Evolutionary conservation across 2,797 vertebrate species (phyloP).

Genomic region (Danio tinwini): DNA sequence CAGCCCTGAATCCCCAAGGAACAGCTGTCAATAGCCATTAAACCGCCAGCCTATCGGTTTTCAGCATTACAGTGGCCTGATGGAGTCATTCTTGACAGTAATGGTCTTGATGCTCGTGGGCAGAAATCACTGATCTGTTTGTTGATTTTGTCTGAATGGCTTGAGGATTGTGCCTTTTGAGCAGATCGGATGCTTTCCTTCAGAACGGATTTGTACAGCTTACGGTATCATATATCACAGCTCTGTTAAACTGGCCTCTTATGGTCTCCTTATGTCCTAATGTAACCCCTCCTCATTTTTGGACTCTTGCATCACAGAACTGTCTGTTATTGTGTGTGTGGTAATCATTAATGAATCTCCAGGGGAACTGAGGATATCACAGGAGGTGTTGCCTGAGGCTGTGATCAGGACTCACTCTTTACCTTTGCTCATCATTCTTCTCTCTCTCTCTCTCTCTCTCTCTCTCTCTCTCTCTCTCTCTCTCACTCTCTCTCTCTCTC

Average conservation of each 20-base stretch:
- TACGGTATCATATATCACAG: constrained; percentile 38
- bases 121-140: constrained; percentile 56
- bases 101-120: constrained; percentile 54
- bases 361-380: constrained; percentile 50
- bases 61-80: constrained; percentile 53
- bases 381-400: constrained; percentile 48
- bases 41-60: constrained; percentile 57
- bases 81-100: constrained; percentile 57
- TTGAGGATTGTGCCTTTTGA: constrained; percentile 31
- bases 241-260: constrained; percentile 12
- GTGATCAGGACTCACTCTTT: constrained; percentile 30
- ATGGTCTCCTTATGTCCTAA: constrained; percentile 37
- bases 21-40: constrained; percentile 64
- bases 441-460: not conserved
- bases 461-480: too few species aligned
- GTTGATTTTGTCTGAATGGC: constrained; percentile 43
- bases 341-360: constrained; percentile 58
- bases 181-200: constrained; percentile 34
- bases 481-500: too few species aligned
- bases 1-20: constrained; percentile 51
- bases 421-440: constrained; percentile 10
- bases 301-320: constrained; percentile 27
- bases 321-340: constrained; percentile 40
- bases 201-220: constrained; percentile 32
- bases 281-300: constrained; percentile 37